phyloP scores from a whole-genome alignment of 2,888 invertebrate genomes.

The Campaea margaritaria region DNA sequence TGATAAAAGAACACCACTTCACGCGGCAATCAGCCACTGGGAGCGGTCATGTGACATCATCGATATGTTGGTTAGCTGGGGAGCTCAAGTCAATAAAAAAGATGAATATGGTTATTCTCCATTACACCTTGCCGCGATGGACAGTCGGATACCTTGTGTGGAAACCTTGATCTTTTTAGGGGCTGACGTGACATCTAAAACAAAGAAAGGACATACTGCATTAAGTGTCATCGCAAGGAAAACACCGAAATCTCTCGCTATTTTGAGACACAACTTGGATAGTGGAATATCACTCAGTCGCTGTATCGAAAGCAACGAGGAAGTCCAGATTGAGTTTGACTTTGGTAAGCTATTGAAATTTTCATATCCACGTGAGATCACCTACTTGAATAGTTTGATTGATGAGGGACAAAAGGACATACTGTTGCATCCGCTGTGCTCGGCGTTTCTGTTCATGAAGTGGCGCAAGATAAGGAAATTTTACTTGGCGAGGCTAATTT shows the following conservation, averaged over 20 bases:
- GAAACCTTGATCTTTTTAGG: slow-evolving; percentile 93
- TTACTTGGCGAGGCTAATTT: slow-evolving; percentile 91
- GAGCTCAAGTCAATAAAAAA: slow-evolving; percentile 92
- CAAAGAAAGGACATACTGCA: slow-evolving; percentile 93
- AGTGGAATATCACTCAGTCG: slow-evolving; percentile 90
- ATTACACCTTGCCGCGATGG: slow-evolving; percentile 93
- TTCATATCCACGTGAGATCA: slow-evolving; percentile 93
- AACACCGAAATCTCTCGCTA: slow-evolving; percentile 92
- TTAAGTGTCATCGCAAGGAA: slow-evolving; percentile 93
- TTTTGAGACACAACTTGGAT: slow-evolving; percentile 92
- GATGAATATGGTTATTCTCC: slow-evolving; percentile 95
- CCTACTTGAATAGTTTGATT: slow-evolving; percentile 93
- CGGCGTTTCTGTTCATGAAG: slow-evolving; percentile 94
- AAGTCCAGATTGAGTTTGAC: slow-evolving; percentile 92
- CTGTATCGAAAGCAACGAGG: slow-evolving; percentile 90
- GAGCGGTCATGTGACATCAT: slow-evolving; percentile 92
- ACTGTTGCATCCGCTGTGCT: slow-evolving; percentile 93
- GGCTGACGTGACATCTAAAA: slow-evolving; percentile 94
- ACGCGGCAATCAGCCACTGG: slow-evolving; percentile 92
- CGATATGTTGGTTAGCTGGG: slow-evolving; percentile 91
- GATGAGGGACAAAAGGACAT: slow-evolving; percentile 96
- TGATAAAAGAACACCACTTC: slow-evolving; percentile 92
- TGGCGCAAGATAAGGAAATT: slow-evolving; percentile 96
- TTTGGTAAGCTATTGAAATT: slow-evolving; percentile 93
- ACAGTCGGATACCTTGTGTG: slow-evolving; percentile 93